Percentiles rank a stretch among this genome's conserved stretches.
phyloP scores from a whole-genome alignment of 1,140 invertebrate genomes.

The Triops cancriformis region DNA sequence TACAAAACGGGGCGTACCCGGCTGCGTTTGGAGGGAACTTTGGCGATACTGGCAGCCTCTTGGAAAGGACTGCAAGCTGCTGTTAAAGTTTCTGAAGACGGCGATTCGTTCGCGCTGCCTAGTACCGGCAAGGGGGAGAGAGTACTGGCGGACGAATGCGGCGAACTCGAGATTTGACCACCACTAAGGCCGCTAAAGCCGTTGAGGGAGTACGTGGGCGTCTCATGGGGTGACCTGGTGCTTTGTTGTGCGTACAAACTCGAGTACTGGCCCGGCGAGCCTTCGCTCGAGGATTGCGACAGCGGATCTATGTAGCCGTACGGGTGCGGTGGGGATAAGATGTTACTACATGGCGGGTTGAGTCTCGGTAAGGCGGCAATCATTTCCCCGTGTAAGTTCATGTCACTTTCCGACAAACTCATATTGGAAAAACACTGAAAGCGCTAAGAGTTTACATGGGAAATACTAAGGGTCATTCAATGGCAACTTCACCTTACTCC shows the following conservation, averaged over 20 bases:
- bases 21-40: conserved; percentile 20
- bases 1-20: conserved; percentile 38
- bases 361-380: neutral
- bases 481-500: neutral
- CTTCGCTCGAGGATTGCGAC: neutral
- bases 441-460: neutral
- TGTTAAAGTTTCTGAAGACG: neutral
- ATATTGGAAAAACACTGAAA: neutral
- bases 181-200: neutral
- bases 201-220: neutral
- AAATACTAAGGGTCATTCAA: neutral
- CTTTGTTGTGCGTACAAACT: neutral
- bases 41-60: neutral
- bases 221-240: neutral
- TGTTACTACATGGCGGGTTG: neutral
- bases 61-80: neutral
- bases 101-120: neutral
- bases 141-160: neutral
- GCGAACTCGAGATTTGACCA: neutral
- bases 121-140: neutral
- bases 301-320: neutral
- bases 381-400: neutral
- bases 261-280: neutral
- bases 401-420: neutral
- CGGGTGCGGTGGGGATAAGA: neutral